These are phyloP conservation scores for Callipepla californica DNA, from an alignment of 2,113 vertebrate species.

Conservation along the genomic window DNA sequence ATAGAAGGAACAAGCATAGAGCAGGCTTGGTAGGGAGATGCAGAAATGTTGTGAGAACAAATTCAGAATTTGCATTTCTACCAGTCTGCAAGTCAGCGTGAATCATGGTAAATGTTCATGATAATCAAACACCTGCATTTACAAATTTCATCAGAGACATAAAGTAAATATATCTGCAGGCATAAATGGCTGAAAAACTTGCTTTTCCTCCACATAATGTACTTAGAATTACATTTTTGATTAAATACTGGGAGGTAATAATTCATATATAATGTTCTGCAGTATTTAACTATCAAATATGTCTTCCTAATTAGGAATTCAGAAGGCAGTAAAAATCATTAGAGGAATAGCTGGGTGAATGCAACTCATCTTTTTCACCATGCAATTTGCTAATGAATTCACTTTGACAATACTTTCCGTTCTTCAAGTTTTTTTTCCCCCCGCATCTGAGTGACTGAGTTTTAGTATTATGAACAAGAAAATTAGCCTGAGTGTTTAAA, in stretches of 20 bases:
- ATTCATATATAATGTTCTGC: neutral
- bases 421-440: neutral
- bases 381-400: conserved; percentile 2
- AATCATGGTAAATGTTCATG: neutral
- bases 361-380: neutral
- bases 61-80: neutral
- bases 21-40: neutral
- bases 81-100: neutral
- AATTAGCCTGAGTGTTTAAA: neutral
- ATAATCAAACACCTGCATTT: conserved; percentile 16
- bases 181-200: conserved; percentile 10
- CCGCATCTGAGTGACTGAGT: neutral
- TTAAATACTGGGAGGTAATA: conserved; percentile 1
- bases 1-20: neutral
- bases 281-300: conserved; percentile 13
- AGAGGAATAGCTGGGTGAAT: neutral
- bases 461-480: neutral
- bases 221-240: conserved; percentile 41
- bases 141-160: neutral
- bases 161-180: conserved; percentile 7
- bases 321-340: conserved; percentile 12
- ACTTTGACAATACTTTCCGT: neutral
- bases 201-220: neutral
- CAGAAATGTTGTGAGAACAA: neutral
- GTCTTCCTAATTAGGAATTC: conserved; percentile 39